Evolutionary conservation across 1,140 invertebrate genomes (phyloP).

Genomic region (Propsilocerus akamusi): DNA sequence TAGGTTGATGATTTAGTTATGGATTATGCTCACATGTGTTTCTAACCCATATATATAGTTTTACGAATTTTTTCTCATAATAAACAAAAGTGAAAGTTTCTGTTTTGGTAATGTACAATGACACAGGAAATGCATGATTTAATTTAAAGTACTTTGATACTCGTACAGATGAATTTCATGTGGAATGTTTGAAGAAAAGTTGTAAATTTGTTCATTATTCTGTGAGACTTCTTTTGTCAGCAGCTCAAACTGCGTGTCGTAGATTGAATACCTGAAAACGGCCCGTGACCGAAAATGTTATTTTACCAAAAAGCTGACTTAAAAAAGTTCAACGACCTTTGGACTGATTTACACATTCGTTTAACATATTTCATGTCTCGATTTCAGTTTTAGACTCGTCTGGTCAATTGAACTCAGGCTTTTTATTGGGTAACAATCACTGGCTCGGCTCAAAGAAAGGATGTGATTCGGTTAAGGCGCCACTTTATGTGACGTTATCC

Average conservation of each 20-base stretch:
- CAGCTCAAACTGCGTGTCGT: not conserved
- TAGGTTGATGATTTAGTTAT: no score
- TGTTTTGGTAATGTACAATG: no score
- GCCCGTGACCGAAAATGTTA: not conserved
- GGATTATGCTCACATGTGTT: no score
- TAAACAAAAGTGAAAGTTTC: no score
- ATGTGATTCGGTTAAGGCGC: slow-evolving; percentile 13
- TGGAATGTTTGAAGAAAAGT: no score
- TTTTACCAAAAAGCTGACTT: not conserved
- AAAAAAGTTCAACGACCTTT: not conserved
- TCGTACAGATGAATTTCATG: no score
- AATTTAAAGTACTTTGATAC: no score
- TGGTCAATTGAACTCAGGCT: slow-evolving; percentile 17
- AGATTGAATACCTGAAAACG: not conserved
- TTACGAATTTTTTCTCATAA: no score
- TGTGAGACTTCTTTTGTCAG: not conserved
- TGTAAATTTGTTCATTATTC: not conserved
- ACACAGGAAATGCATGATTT: no score
- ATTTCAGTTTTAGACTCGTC: slow-evolving; percentile 20
- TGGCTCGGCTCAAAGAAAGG: slow-evolving; percentile 20
- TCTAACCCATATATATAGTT: no score
- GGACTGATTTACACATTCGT: not conserved
- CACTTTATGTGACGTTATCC: slow-evolving; percentile 16
- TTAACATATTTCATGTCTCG: no score
- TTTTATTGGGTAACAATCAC: slow-evolving; percentile 22